Evolutionary conservation across 30 jellyfish, hydroid and myxozoan genomes (phyloP).

Genomic region (Phacellophora camtschatica): DNA sequence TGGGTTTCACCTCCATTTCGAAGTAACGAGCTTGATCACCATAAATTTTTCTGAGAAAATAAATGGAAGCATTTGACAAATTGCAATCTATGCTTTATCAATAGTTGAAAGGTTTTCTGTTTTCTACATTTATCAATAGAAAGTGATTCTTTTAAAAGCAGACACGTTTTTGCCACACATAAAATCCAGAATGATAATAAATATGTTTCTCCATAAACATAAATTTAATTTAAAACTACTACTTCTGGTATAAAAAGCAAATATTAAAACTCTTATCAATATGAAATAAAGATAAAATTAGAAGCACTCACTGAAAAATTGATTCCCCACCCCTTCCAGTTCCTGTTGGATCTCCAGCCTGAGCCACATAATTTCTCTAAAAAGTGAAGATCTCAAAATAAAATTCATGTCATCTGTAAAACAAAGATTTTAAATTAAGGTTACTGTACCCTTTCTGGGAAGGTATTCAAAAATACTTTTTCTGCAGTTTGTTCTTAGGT

Average conservation of each 20-base stretch:
- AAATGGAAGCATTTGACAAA: neutral
- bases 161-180: neutral
- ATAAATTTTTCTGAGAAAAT: slow-evolving; percentile 46
- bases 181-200: too few relatives aligned
- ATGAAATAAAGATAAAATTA: too few relatives aligned
- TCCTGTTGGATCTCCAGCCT: slow-evolving; percentile 98
- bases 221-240: too few relatives aligned
- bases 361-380: slow-evolving; percentile 93
- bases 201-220: neutral
- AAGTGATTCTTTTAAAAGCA: neutral
- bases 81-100: too few relatives aligned
- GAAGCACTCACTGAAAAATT: slow-evolving; percentile 63
- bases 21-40: slow-evolving; percentile 94
- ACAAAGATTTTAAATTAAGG: too few relatives aligned
- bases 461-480: too few relatives aligned
- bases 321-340: slow-evolving; percentile 98
- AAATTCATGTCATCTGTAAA: neutral
- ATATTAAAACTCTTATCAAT: neutral
- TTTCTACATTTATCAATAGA: too few relatives aligned
- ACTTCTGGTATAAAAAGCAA: neutral
- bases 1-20: slow-evolving; percentile 89
- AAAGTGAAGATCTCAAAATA: neutral
- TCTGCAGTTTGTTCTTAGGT: too few relatives aligned
- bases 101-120: too few relatives aligned
- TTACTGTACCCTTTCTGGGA: too few relatives aligned